These are phyloP conservation scores for Alitta virens DNA, from an alignment of 2,888 invertebrate species.

Conservation along the genomic window DNA sequence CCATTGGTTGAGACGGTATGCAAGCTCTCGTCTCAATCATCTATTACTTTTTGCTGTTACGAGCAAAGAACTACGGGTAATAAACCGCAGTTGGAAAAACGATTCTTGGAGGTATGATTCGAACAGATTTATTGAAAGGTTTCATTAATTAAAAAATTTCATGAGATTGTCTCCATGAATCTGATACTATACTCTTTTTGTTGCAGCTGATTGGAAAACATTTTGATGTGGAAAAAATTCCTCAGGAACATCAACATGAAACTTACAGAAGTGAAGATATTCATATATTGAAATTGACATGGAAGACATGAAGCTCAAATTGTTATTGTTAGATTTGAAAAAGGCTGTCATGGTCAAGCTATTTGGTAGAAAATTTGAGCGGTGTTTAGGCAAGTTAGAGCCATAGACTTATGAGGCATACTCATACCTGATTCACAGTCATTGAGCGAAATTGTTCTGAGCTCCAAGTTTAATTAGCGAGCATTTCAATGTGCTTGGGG, in stretches of 20 bases:
- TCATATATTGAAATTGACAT: constrained; percentile 57
- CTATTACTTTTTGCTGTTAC: constrained; percentile 67
- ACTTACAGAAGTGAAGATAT: constrained; percentile 68
- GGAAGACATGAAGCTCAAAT: not conserved
- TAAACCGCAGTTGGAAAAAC: constrained; percentile 60
- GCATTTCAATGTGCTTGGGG: no score
- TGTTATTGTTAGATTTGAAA: no score
- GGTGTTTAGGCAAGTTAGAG: no score
- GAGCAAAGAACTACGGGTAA: constrained; percentile 69
- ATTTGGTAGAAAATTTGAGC: no score
- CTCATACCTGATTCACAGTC: no score
- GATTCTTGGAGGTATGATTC: constrained; percentile 57
- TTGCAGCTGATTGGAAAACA: constrained; percentile 45
- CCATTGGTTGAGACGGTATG: constrained; percentile 66
- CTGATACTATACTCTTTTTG: not conserved
- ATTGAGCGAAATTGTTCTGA: no score
- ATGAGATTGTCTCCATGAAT: no score
- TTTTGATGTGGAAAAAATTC: constrained; percentile 60
- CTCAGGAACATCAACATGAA: constrained; percentile 64
- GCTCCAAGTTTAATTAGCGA: no score
- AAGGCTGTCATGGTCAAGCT: no score
- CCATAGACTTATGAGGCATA: no score
- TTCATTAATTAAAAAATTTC: no score
- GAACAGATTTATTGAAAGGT: no score
- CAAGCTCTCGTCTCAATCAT: constrained; percentile 59